phyloP scores from a whole-genome alignment of 2,888 invertebrate species.

The Heliconius erato region DNA sequence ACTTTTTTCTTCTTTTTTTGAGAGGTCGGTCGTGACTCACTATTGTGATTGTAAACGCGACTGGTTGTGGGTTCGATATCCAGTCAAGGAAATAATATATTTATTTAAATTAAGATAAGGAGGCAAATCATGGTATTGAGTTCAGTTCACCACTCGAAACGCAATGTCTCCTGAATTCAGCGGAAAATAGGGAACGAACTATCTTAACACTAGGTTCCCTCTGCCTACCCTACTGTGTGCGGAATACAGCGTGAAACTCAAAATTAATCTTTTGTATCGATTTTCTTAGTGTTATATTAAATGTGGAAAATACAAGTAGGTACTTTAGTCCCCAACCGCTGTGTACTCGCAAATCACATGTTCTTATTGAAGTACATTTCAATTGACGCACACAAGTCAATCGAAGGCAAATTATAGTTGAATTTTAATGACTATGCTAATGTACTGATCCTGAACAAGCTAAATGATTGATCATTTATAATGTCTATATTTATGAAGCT shows the following conservation, averaged over 20 bases:
- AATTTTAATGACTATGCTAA: constrained; percentile 10
- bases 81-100: too few relatives aligned
- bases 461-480: background rate
- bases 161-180: too few relatives aligned
- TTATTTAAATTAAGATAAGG: too few relatives aligned
- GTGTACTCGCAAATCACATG: constrained; percentile 9
- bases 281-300: background rate
- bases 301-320: background rate
- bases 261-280: background rate
- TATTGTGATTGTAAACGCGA: too few relatives aligned
- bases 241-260: too few relatives aligned
- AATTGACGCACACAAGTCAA: constrained; percentile 22
- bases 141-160: too few relatives aligned
- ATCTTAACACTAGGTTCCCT: too few relatives aligned
- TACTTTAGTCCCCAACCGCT: background rate
- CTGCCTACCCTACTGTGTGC: too few relatives aligned
- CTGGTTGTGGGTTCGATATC: too few relatives aligned
- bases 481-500: background rate
- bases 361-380: constrained; percentile 25
- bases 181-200: too few relatives aligned
- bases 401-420: constrained; percentile 15
- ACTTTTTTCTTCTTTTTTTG: background rate
- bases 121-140: too few relatives aligned
- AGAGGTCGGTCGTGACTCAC: too few relatives aligned
- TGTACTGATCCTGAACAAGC: background rate